These are phyloP conservation scores for Prunella himalayana DNA, from an alignment of 2,113 vertebrate species.

Conservation along the genomic window DNA sequence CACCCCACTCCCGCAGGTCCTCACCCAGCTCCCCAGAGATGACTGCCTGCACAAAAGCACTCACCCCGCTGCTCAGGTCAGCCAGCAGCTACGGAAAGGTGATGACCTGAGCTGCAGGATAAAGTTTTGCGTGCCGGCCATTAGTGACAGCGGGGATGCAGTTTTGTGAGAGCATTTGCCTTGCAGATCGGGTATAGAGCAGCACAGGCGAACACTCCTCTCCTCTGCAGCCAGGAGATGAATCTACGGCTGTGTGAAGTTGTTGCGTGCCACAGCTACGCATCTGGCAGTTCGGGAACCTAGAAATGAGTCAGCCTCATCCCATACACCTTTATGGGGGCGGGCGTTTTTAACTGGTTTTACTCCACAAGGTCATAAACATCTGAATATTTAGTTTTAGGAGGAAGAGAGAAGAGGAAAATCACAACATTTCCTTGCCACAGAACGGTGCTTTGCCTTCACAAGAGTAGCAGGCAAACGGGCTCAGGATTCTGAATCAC, in stretches of 20 bases:
- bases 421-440: neutral
- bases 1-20: neutral
- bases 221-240: neutral
- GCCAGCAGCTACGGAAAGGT: neutral
- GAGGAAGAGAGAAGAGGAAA: neutral
- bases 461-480: neutral
- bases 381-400: neutral
- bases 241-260: neutral
- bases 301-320: neutral
- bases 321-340: neutral
- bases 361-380: neutral
- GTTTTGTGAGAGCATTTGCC: neutral
- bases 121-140: neutral
- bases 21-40: neutral
- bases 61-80: neutral
- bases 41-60: neutral
- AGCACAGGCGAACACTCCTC: accelerated
- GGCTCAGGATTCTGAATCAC: neutral
- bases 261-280: neutral
- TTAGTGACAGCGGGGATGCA: neutral
- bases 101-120: neutral
- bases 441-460: neutral
- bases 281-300: neutral
- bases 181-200: neutral
- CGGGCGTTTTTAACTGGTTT: neutral